Conservation (phyloP, 2,888 invertebrate genomes). For the Eumacrocentrus americanus region DNA sequence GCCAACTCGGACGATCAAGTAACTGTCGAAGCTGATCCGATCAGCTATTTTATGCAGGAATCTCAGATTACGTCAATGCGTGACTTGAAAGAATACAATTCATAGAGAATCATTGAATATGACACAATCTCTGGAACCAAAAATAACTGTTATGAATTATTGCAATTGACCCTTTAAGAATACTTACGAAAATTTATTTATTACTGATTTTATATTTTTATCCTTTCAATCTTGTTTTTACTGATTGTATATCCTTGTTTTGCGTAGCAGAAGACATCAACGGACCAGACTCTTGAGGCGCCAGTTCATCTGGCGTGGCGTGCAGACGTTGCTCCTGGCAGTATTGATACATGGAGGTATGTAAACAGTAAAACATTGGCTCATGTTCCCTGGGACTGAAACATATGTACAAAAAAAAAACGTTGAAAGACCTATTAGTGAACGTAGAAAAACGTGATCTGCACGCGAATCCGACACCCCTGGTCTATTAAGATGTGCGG, state of each 20-base stretch:
- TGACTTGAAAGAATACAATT: conserved; percentile 18
- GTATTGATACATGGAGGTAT: conserved; percentile 17
- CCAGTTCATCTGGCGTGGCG: not conserved
- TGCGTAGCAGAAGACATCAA: not conserved
- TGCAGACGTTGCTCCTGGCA: conserved; percentile 10
- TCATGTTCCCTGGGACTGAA: not conserved
- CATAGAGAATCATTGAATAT: not conserved
- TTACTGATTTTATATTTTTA: not conserved
- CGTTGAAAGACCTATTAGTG: not conserved
- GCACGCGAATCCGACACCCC: conserved; percentile 13
- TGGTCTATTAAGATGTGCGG: conserved; percentile 16
- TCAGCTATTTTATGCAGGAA: conserved; percentile 28
- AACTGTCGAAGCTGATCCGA: conserved; percentile 30
- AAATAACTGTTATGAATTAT: not conserved
- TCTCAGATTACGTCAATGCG: conserved; percentile 14
- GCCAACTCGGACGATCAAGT: conserved; percentile 37
- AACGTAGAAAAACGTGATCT: conserved; percentile 6
- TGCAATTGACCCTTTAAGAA: not conserved
- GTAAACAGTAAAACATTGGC: conserved; percentile 4
- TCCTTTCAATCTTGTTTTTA: not conserved
- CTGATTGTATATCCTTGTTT: conserved; percentile 1
- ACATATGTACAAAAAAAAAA: conserved; percentile 5
- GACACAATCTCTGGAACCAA: not conserved
- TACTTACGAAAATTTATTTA: not conserved
- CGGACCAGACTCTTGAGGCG: not conserved